Evolutionary conservation across 2,797 vertebrate species (phyloP), one percentile per base, ranked within the genome.

Genomic region (Balearica regulorum): DNA sequence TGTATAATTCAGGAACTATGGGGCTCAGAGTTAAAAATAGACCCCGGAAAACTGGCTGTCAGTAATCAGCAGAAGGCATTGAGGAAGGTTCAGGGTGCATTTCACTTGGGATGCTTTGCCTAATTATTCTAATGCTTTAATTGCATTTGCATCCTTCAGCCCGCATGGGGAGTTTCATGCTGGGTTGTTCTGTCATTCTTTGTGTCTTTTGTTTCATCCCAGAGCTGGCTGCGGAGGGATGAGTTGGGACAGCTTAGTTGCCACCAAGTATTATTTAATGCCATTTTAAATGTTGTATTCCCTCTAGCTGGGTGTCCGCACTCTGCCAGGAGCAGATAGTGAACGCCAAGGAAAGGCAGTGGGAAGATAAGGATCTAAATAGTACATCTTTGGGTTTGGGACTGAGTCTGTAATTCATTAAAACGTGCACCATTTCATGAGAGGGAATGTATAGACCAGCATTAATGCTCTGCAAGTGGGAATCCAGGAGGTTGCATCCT

Each of bases 101-200:
- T 95, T 88, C 44, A 31, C 72, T 82, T 54, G 81, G 66, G 83
- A 93, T 84, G 78, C 48, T 96, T 82, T 57, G 39, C 48, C 83
- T 90, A 70, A 92, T 96, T 91, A 87, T 90, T 89, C 54, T 69
- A 16, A 76, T 51, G 60, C 31, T 73, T 89, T 96, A 94, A 94
- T 94, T 95, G 92, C 76, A 55, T 95, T 96, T 90, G 72, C 78
- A 83, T 92, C 89, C 86, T 90, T 94, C 70, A 83, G 17, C 69
- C 46, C 20, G 0, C 78, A 24, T 2, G 1, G 87, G 84, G 94
- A 87, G 43, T 78, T 93, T 33, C 48, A 57, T 2, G 9, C 57
- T 4, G 2, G 28, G 81, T 73, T 73, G 6, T 77, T 89, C 61
- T 61, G 53, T 53, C 4, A 0, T 77, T 91, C 29, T 71, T 4